These are phyloP conservation scores for Volucella inanis DNA, from an alignment of 2,888 invertebrate species.

Conservation along the genomic window DNA sequence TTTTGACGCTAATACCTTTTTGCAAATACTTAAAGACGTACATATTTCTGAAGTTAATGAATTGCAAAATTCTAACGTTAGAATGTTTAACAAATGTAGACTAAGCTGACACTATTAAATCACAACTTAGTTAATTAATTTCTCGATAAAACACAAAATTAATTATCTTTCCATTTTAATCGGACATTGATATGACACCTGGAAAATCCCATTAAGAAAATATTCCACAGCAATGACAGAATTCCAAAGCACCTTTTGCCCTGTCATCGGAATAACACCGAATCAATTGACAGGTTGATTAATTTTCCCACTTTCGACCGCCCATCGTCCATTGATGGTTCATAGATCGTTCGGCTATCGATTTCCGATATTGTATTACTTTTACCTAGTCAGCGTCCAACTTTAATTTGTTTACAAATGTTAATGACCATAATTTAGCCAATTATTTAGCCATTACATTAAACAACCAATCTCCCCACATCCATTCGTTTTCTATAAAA, in stretches of 20 bases:
- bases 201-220: constrained; percentile 22
- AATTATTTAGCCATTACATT: constrained; percentile 74
- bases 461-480: constrained; percentile 69
- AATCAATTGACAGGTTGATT: constrained; percentile 38
- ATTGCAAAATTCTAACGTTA: too few relatives aligned
- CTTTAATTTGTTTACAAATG: constrained; percentile 73
- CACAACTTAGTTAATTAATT: constrained; percentile 38
- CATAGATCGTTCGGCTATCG: background rate
- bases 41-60: too few relatives aligned
- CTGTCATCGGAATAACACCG: constrained; percentile 38
- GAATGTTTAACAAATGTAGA: constrained; percentile 8
- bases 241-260: constrained; percentile 1
- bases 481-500: constrained; percentile 51
- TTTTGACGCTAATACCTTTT: too few relatives aligned
- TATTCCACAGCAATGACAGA: background rate
- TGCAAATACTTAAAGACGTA: too few relatives aligned
- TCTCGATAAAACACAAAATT: constrained; percentile 26
- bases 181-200: constrained; percentile 11
- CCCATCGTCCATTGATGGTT: constrained; percentile 24
- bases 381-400: constrained; percentile 9
- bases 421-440: constrained; percentile 74
- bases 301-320: constrained; percentile 35
- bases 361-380: constrained; percentile 16
- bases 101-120: constrained; percentile 17
- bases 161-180: constrained; percentile 38